Evolutionary conservation across 2,113 vertebrate genomes (phyloP).

Genomic region (Ellobius talpinus): DNA sequence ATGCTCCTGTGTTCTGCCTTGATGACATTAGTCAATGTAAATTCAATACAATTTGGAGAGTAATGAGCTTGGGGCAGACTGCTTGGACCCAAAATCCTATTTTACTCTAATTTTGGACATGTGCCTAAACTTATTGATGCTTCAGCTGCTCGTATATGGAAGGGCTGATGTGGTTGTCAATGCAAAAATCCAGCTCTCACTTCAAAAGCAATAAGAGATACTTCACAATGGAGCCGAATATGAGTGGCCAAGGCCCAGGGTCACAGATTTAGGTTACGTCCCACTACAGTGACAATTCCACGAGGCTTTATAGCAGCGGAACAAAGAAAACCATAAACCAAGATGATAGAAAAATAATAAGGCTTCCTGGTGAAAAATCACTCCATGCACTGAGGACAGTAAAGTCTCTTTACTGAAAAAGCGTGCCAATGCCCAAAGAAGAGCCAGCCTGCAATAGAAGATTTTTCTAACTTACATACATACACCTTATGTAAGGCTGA

Average conservation of each 20-base stretch:
- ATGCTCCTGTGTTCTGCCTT: neutral
- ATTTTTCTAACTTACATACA: neutral
- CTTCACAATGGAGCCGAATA: neutral
- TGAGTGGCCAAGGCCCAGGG: too few relatives aligned
- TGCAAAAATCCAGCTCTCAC: neutral
- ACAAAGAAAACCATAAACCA: neutral
- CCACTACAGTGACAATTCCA: neutral
- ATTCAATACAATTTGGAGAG: constrained; percentile 25
- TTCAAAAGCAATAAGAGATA: neutral
- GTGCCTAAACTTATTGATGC: neutral
- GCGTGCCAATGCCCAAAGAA: neutral
- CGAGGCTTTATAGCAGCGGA: neutral
- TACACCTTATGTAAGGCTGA: neutral
- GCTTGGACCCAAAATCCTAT: neutral
- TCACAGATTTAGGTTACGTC: neutral
- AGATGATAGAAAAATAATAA: neutral
- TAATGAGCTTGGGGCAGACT: neutral
- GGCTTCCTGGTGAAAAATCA: neutral
- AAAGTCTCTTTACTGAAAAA: neutral
- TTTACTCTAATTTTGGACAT: neutral
- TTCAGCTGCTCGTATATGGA: neutral
- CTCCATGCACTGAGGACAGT: neutral
- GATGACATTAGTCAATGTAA: neutral
- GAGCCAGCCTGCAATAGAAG: neutral
- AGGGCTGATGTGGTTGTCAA: neutral